Conservation (phyloP, 2,113 vertebrate species). For the Seriola aureovittata region DNA sequence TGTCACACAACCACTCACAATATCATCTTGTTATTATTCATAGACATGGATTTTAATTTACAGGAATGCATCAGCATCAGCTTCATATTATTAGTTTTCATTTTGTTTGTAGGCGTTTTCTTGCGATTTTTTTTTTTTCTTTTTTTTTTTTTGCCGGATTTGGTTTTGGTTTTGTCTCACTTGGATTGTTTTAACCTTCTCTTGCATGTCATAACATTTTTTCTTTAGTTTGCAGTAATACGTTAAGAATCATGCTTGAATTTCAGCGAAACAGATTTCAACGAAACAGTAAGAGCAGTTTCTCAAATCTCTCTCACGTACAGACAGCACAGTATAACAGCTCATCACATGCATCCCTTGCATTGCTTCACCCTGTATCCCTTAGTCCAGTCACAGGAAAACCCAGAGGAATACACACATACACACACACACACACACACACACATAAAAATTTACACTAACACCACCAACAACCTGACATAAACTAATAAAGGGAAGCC, state of each 20-base stretch:
- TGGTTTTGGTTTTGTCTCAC: conserved; percentile 76
- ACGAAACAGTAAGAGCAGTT: conserved; percentile 57
- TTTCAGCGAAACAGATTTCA: conserved; percentile 46
- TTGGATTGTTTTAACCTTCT: conserved; percentile 75
- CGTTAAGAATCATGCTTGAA: conserved; percentile 40
- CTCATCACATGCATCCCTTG: conserved; percentile 65
- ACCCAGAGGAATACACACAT: conserved; percentile 50
- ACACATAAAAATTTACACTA: conserved; percentile 29
- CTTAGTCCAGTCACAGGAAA: conserved; percentile 43
- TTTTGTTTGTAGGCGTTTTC: conserved; percentile 69
- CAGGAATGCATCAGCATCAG: conserved; percentile 53
- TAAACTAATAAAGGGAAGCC: conserved; percentile 76
- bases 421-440: conserved; percentile 9
- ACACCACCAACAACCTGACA: conserved; percentile 58
- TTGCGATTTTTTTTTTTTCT: conserved; percentile 31
- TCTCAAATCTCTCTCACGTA: conserved; percentile 74
- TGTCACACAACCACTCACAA: conserved; percentile 59
- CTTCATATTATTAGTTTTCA: conserved; percentile 71
- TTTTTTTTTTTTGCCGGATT: conserved; percentile 61
- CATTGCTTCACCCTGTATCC: conserved; percentile 64
- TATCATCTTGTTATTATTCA: conserved; percentile 49
- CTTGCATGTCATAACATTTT: conserved; percentile 70
- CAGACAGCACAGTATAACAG: conserved; percentile 68
- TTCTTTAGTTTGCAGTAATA: conserved; percentile 63
- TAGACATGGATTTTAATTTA: conserved; percentile 47